Conservation (phyloP, 1,140 invertebrate genomes). For the Neotoxoptera formosana region DNA sequence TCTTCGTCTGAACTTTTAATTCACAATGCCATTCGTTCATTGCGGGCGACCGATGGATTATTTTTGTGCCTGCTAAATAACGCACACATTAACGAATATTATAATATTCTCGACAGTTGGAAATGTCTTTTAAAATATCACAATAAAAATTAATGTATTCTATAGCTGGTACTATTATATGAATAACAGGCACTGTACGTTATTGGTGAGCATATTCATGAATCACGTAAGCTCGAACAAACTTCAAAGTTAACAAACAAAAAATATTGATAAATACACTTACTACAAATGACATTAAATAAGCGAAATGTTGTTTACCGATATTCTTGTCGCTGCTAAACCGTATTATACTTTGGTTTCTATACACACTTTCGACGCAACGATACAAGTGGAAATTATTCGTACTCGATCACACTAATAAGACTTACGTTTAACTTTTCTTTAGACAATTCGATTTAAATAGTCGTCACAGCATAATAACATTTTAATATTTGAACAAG, state of each 20-base stretch:
- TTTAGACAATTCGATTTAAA: background rate
- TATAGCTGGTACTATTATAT: background rate
- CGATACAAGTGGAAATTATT: too few relatives aligned
- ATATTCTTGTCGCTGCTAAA: too few relatives aligned
- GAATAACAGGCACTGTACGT: too few relatives aligned
- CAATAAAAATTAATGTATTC: background rate
- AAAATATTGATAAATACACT: background rate
- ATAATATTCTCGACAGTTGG: background rate
- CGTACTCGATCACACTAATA: too few relatives aligned
- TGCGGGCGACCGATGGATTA: background rate
- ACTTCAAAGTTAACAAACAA: background rate
- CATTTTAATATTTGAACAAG: background rate
- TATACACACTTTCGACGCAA: too few relatives aligned
- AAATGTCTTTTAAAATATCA: background rate
- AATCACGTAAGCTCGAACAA: too few relatives aligned
- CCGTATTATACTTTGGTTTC: too few relatives aligned
- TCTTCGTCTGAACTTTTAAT: too few relatives aligned
- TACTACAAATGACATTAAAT: background rate
- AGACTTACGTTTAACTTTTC: too few relatives aligned
- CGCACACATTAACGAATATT: background rate
- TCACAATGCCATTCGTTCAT: background rate
- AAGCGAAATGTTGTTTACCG: too few relatives aligned
- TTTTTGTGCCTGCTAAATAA: background rate
- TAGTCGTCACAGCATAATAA: background rate
- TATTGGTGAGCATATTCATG: too few relatives aligned